These are phyloP conservation scores for Drosophila trapezifrons DNA, from an alignment of 1,140 invertebrate species.

Conservation along the genomic window DNA sequence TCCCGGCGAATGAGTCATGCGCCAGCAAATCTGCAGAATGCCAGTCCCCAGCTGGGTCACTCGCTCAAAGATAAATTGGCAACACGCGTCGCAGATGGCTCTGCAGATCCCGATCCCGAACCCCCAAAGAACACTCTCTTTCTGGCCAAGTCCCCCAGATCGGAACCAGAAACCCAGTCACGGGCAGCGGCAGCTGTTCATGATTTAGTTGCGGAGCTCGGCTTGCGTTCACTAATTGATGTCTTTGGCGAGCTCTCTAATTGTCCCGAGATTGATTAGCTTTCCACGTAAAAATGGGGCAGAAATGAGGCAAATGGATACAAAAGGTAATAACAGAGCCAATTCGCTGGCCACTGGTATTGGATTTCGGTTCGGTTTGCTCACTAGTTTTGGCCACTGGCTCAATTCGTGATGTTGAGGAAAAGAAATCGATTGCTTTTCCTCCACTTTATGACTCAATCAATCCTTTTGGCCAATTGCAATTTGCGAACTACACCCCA, in stretches of 20 bases:
- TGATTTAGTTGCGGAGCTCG: conserved; percentile 21
- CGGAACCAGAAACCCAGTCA: conserved; percentile 6
- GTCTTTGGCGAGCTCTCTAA: conserved; percentile 54
- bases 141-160: conserved; percentile 4
- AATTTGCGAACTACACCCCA: conserved; percentile 63
- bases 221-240: conserved; percentile 56
- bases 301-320: conserved; percentile 57
- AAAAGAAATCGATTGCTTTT: conserved; percentile 60
- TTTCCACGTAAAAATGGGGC: conserved; percentile 34
- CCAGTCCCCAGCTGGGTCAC: conserved; percentile 60
- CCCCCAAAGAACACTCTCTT: conserved; percentile 9
- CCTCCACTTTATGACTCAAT: conserved; percentile 75
- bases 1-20: conserved; percentile 58
- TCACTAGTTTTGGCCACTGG: conserved; percentile 39
- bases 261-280: conserved; percentile 70
- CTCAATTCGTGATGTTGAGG: conserved; percentile 61
- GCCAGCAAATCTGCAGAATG: conserved; percentile 43
- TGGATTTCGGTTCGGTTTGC: conserved; percentile 25
- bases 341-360: conserved; percentile 76
- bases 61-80: conserved; percentile 73
- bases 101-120: conserved; percentile 9
- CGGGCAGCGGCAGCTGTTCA: conserved; percentile 33
- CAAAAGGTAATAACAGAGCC: conserved; percentile 54
- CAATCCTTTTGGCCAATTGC: conserved; percentile 65
- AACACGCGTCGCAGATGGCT: conserved; percentile 71